A percentile compares a stretch with the other conserved stretches of the same genome.
Conservation (phyloP, 2,888 invertebrate species). For the Phengaris alcon region DNA sequence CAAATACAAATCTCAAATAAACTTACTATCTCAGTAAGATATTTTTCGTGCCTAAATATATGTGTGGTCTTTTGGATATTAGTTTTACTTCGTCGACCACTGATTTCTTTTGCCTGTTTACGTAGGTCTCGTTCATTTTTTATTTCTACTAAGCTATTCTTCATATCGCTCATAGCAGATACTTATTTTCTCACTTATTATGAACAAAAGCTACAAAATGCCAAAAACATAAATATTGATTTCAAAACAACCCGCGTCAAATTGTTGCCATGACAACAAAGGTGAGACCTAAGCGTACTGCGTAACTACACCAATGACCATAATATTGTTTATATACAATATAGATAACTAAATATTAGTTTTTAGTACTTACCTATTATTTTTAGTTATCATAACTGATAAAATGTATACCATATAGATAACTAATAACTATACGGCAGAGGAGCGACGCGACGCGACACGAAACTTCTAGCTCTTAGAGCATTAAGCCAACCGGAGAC, state of each 20-base stretch:
- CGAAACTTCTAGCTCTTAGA: no score
- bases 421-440: no score
- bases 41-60: conserved; percentile 80
- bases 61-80: conserved; percentile 59
- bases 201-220: neutral
- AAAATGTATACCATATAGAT: no score
- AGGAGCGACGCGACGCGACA: no score
- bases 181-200: neutral
- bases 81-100: conserved; percentile 51
- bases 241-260: conserved; percentile 44
- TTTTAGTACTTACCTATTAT: no score
- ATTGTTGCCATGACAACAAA: neutral
- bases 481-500: no score
- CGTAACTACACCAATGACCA: no score
- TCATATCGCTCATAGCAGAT: conserved; percentile 26
- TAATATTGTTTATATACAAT: no score
- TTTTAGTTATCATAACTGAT: no score
- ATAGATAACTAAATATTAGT: no score
- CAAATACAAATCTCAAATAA: neutral
- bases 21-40: conserved; percentile 79
- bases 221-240: conserved; percentile 46
- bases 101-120: conserved; percentile 62
- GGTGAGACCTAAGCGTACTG: no score
- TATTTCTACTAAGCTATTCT: conserved; percentile 44
- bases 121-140: conserved; percentile 57